Conservation (phyloP, 1,140 invertebrate species). For the Drosophila insularis region DNA sequence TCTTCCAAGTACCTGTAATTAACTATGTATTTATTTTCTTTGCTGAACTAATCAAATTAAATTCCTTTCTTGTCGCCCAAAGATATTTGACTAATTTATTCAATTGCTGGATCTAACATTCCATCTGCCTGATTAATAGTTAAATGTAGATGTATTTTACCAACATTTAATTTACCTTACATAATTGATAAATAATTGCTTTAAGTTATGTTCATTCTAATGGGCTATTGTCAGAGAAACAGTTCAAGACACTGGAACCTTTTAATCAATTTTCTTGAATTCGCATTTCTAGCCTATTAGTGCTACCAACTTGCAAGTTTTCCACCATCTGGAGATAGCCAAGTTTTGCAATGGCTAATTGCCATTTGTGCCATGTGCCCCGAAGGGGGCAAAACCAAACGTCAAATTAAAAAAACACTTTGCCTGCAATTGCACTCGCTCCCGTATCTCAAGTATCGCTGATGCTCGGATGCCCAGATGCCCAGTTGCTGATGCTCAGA, state of each 20-base stretch:
- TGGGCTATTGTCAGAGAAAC: no score
- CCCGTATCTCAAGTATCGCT: constrained; percentile 5
- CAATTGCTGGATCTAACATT: no score
- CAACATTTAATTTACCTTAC: no score
- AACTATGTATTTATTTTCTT: no score
- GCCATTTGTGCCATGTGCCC: constrained; percentile 17
- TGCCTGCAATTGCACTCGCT: constrained; percentile 45
- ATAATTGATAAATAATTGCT: not conserved
- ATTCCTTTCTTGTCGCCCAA: no score
- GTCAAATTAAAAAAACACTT: constrained; percentile 60
- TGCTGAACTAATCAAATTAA: no score
- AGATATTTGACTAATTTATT: no score
- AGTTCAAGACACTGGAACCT: not conserved
- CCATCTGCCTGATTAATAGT: no score
- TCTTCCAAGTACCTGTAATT: no score
- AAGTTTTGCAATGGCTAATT: constrained; percentile 3
- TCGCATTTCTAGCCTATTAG: constrained; percentile 2
- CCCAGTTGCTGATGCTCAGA: constrained; percentile 21
- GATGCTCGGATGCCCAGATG: not conserved
- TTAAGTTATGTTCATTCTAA: no score
- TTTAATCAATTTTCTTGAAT: constrained; percentile 3
- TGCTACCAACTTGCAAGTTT: constrained; percentile 3
- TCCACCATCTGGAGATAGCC: constrained; percentile 12
- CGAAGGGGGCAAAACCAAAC: constrained; percentile 38
- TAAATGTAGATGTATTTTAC: no score